Evolutionary conservation across 2,888 invertebrate species (phyloP), one percentile per base, ranked within the genome.

Genomic region (Spilosoma lubricipeda): DNA sequence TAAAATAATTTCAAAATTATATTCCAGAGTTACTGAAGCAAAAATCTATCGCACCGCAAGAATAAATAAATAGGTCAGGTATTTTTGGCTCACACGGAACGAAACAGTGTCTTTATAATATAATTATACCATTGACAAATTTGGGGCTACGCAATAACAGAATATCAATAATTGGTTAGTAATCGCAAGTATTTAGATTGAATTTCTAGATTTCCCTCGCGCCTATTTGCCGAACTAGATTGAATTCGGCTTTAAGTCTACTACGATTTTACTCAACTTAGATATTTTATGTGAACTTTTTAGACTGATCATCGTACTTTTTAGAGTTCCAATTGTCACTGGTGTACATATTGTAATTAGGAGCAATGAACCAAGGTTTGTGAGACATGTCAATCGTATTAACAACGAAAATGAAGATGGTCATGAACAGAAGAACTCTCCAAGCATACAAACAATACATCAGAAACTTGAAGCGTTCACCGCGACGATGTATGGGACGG

Each of bases 401-500:
- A 7, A 94, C 74, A 0, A 85, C 63, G 0, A 67, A 78, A 0
- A 93, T 71, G 9, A 76, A 83, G 4, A 88, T 71, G 0, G 93
- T 89, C 92, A 94, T 90, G 0, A 78, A 69, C 0, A 91, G 71
- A 0, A 95, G 94, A 0, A 94, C 66, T 0, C 95, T 95, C 82
- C 89, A 95, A 0, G 90, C 93, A 74, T 92, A 95, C 2, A 90
- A 27, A 71, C 91, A 89, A 81, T 95, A 95, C 90, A 94, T 92
- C 2, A 79, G 20, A 78, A 93, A 95, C 77, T 94, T 94, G 77
- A 92, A 93, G 0, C 72, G 67, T 73, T 94, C 93, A 0, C 95
- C 94, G 2, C 92, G 90, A 0, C 94, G 89, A 77, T 95, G 94
- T 23, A 94, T 94, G 0, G 91, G 87, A 2, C 94, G 91, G 2